A percentile compares a stretch with the other conserved stretches of the same genome.
These are phyloP conservation scores for Phasia obesa DNA, from an alignment of 2,888 invertebrate species.

Conservation along the genomic window DNA sequence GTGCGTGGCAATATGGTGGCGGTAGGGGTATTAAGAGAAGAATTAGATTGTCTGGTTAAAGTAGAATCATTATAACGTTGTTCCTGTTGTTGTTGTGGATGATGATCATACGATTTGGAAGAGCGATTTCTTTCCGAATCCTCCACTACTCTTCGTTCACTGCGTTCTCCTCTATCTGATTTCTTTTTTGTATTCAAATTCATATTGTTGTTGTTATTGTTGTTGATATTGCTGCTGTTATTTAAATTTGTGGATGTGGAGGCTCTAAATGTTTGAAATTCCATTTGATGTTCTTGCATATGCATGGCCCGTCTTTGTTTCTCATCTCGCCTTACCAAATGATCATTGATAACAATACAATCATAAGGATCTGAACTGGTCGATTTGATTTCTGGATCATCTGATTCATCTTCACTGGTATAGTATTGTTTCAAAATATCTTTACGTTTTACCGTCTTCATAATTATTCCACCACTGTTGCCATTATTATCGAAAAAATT, in stretches of 20 bases:
- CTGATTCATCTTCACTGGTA: constrained; percentile 85
- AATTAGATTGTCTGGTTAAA: constrained; percentile 77
- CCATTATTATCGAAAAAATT: constrained; percentile 79
- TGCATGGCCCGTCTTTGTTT: constrained; percentile 82
- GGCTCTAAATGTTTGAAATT: constrained; percentile 82
- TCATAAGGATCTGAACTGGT: constrained; percentile 90
- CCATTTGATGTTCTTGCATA: constrained; percentile 83
- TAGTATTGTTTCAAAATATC: constrained; percentile 89
- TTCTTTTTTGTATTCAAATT: constrained; percentile 63
- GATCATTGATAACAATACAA: constrained; percentile 93
- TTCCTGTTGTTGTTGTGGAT: constrained; percentile 79
- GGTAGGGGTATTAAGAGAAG: constrained; percentile 78
- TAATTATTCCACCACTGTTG: constrained; percentile 83
- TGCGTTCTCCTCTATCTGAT: constrained; percentile 30
- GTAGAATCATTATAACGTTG: constrained; percentile 71
- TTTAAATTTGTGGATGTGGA: constrained; percentile 81
- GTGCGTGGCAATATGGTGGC: constrained; percentile 81
- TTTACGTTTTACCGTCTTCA: constrained; percentile 89
- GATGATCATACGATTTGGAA: constrained; percentile 62
- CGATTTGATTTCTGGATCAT: constrained; percentile 83
- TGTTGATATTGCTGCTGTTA: constrained; percentile 77
- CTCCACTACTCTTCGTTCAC: constrained; percentile 14
- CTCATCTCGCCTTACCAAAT: constrained; percentile 83
- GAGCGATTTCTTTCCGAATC: constrained; percentile 46
- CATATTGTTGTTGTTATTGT: constrained; percentile 72